phyloP scores from a whole-genome alignment of 2,797 vertebrate genomes.

The Tarsius wallacei region DNA sequence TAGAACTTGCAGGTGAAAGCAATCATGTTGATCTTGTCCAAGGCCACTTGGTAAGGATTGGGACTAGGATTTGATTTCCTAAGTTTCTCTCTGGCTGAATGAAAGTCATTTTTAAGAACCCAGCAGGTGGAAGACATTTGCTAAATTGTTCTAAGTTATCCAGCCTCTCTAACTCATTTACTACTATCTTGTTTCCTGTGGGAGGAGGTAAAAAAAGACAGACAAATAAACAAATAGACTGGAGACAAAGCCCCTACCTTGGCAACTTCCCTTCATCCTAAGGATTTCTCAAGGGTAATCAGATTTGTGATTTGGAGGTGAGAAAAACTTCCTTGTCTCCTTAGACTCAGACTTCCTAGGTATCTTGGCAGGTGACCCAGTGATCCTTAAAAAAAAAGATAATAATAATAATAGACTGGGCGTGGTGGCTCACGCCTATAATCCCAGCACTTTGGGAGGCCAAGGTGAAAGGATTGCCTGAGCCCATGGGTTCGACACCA shows the following conservation, averaged over 20 bases:
- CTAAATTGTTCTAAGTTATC: not conserved
- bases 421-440: no score
- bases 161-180: not conserved
- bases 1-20: not conserved
- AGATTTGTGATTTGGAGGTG: not conserved
- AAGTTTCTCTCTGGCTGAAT: not conserved
- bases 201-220: not conserved
- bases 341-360: constrained; percentile 26
- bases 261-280: no score
- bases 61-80: not conserved
- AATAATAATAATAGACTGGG: no score
- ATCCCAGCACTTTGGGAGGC: no score
- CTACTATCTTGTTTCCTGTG: not conserved
- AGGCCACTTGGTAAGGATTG: not conserved
- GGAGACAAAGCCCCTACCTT: not conserved
- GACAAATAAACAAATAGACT: not conserved
- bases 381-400: no score
- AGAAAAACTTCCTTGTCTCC: not conserved
- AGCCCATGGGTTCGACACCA: no score
- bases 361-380: not conserved
- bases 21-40: not conserved
- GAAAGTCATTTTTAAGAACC: not conserved
- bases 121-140: not conserved
- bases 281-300: not conserved
- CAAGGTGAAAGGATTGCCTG: no score